Base-by-base conservation (phyloP, 2,113 vertebrate species). In the Prunella fulvescens region DNA sequence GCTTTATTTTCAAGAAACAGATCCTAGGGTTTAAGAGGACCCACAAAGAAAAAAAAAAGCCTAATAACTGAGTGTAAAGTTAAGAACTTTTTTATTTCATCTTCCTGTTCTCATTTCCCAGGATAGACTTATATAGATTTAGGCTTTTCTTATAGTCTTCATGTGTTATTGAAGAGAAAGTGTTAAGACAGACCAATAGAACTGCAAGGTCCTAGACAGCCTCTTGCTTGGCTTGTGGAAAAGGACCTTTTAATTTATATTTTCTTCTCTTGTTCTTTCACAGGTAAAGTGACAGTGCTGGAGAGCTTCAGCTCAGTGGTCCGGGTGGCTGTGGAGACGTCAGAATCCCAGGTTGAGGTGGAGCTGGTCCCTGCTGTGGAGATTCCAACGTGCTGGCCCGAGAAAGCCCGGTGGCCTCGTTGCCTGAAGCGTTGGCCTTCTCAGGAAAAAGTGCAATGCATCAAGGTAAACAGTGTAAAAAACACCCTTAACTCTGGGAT, bases 371-470 rank as follows among this genome's bases (percentile, higher is more conserved):
- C 98, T 13, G 62, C 97, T 3, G 95, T 98, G 82, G 98, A 99
- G 94, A 97, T 98, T 71, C 98, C 98, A 89, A 98, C 97, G 19
- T 93, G 92, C 95, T 98, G 98, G 98, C 97, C 98, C 0, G 90
- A 97, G 92, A 98, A 97, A 90, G 97, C 98, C 70, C 96, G 39
- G 12, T 98, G 98, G 98, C 98, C 98, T 48, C 94, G 97, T 15
- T 98, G 98, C 57, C 95, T 98, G 78, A 98, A 96, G 82, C 97
- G 90, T 35, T 98, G 98, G 98, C 98, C 98, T 50, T 97, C 98
- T 56, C 93, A 92, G 39, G 98, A 98, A 53, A 97, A 96, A 81
- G 97, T 97, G 51, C 96, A 96, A 28, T 98, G 98, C 57, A 77
- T 98, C 88, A 99, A 99, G 98, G 98, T 98, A 96, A 73, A 44